Percentiles rank a stretch among this genome's conserved stretches.
Evolutionary conservation across 2,113 vertebrate genomes (phyloP).

Genomic region (Halichoeres trimaculatus): DNA sequence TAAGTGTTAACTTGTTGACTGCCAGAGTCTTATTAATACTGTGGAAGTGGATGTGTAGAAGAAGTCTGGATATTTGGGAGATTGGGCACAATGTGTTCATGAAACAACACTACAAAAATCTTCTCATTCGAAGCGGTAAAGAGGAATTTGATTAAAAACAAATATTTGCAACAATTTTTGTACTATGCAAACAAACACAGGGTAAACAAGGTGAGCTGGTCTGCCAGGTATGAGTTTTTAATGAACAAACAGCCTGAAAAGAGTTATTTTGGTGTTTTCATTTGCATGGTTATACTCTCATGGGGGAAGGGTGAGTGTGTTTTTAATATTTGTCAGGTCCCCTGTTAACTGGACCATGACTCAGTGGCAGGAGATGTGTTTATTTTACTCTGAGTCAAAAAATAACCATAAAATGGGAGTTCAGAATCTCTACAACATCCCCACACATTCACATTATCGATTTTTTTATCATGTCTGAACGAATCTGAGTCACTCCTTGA

Average conservation of each 20-base stretch:
- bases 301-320: neutral
- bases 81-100: too few relatives aligned
- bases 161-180: neutral
- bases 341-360: neutral
- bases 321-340: slow-evolving; percentile 10
- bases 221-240: neutral
- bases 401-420: slow-evolving; percentile 3
- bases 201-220: neutral
- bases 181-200: neutral
- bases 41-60: too few relatives aligned
- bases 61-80: too few relatives aligned
- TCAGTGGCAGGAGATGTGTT: slow-evolving; percentile 6
- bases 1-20: too few relatives aligned
- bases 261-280: neutral
- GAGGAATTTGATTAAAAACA: neutral
- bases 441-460: neutral
- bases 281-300: slow-evolving; percentile 2
- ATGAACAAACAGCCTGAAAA: neutral
- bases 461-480: neutral
- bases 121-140: neutral
- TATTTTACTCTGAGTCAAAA: neutral
- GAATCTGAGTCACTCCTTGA: neutral
- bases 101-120: too few relatives aligned
- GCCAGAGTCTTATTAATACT: too few relatives aligned
- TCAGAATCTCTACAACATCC: neutral